Evolutionary conservation across 2,888 invertebrate species (phyloP).

Genomic region (Ischnura elegans): DNA sequence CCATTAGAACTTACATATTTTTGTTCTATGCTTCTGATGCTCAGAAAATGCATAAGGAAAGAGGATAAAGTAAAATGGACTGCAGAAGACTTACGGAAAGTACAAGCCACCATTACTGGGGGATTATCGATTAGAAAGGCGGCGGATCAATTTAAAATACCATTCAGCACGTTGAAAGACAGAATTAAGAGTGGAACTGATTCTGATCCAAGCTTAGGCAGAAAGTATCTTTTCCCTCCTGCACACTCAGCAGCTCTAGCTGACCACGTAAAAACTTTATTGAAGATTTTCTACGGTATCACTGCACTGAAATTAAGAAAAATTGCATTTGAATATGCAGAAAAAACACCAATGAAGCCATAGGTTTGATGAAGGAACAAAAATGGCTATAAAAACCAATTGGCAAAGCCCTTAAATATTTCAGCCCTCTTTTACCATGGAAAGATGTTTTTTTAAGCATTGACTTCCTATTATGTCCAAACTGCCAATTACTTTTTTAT

Average conservation of each 20-base stretch:
- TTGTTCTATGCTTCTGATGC: too few species aligned
- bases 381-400: too few species aligned
- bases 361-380: background rate
- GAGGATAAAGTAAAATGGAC: conserved; percentile 69
- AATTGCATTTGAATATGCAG: background rate
- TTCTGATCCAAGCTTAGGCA: background rate
- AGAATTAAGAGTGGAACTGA: conserved; percentile 67
- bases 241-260: too few species aligned
- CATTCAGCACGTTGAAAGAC: conserved; percentile 69
- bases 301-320: background rate
- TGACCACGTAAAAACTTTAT: background rate
- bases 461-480: too few species aligned
- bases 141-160: conserved; percentile 68
- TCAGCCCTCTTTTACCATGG: too few species aligned
- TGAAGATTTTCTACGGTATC: background rate
- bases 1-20: conserved; percentile 28
- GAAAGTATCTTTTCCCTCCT: background rate
- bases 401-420: too few species aligned
- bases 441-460: too few species aligned
- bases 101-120: conserved; percentile 66
- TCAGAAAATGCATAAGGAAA: conserved; percentile 47
- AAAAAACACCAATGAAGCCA: background rate
- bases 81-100: conserved; percentile 69
- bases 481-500: too few species aligned
- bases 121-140: conserved; percentile 69